phyloP scores from a whole-genome alignment of 2,797 vertebrate genomes.

The Enteromius trimaculatus region DNA sequence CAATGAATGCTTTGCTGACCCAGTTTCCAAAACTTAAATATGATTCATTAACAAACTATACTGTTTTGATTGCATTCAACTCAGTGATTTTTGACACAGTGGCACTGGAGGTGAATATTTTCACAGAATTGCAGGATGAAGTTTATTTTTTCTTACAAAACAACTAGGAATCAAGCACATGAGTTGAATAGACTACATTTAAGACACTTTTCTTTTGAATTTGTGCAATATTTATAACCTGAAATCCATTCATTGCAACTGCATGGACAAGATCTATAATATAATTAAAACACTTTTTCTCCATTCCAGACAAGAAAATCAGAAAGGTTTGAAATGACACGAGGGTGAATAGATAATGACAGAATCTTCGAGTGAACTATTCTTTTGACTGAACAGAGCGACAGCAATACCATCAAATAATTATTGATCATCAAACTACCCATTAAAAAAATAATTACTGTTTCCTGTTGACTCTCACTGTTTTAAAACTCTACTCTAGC shows the following conservation, averaged over 20 bases:
- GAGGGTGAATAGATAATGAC: conserved; percentile 5
- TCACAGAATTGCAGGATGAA: neutral
- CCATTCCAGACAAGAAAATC: neutral
- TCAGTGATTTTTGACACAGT: neutral
- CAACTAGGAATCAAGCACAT: neutral
- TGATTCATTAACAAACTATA: neutral
- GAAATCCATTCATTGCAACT: neutral
- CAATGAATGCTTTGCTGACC: neutral
- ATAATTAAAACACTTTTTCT: neutral
- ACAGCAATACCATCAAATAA: neutral
- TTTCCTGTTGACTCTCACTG: neutral
- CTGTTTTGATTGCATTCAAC: neutral
- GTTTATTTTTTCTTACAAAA: neutral
- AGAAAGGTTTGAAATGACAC: neutral
- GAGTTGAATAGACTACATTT: neutral
- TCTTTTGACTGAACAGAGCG: neutral
- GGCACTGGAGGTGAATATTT: neutral
- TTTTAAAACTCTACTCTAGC: neutral
- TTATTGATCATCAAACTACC: conserved; percentile 17
- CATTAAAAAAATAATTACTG: neutral
- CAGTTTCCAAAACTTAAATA: neutral
- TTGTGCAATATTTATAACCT: neutral
- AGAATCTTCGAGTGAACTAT: neutral
- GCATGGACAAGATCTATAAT: neutral
- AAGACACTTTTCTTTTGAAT: neutral